These are phyloP conservation scores for Synanthedon andrenaeformis DNA, from an alignment of 2,888 invertebrate species.

Conservation along the genomic window DNA sequence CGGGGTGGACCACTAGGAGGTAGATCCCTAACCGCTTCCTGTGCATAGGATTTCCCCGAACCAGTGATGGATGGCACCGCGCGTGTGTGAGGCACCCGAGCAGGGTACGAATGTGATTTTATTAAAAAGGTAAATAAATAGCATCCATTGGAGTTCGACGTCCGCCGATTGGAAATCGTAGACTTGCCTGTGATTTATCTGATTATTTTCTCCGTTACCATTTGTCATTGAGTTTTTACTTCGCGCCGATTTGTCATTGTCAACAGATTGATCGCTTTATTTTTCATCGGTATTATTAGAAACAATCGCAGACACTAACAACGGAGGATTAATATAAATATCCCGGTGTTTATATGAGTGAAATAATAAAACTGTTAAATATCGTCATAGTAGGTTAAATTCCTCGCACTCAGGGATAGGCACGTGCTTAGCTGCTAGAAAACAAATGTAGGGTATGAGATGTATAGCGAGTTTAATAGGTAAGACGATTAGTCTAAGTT, in stretches of 20 bases:
- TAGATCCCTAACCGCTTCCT: too few relatives aligned
- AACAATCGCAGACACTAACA: background rate
- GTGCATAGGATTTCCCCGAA: background rate
- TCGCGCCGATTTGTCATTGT: background rate
- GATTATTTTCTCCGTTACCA: constrained; percentile 1
- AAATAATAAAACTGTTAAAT: too few relatives aligned
- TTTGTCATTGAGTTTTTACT: background rate
- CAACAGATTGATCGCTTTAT: background rate
- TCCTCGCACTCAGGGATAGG: too few relatives aligned
- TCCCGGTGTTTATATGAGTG: too few relatives aligned
- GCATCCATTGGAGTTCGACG: constrained; percentile 2
- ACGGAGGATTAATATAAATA: background rate
- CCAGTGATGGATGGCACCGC: constrained; percentile 16
- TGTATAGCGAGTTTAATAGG: too few relatives aligned
- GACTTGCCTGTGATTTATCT: constrained; percentile 7
- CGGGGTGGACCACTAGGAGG: too few relatives aligned
- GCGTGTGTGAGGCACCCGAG: background rate
- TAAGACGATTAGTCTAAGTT: too few relatives aligned
- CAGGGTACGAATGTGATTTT: constrained; percentile 12
- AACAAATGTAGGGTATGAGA: too few relatives aligned
- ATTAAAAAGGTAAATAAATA: constrained; percentile 23
- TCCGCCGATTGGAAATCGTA: constrained; percentile 8
- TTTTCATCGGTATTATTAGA: background rate
- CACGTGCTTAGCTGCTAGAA: too few relatives aligned
- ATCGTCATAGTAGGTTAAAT: too few relatives aligned